Percentiles rank a stretch among this genome's conserved stretches.
These are phyloP conservation scores for Himalopsyche phryganea DNA, from an alignment of 1,140 invertebrate genomes.

Conservation along the genomic window DNA sequence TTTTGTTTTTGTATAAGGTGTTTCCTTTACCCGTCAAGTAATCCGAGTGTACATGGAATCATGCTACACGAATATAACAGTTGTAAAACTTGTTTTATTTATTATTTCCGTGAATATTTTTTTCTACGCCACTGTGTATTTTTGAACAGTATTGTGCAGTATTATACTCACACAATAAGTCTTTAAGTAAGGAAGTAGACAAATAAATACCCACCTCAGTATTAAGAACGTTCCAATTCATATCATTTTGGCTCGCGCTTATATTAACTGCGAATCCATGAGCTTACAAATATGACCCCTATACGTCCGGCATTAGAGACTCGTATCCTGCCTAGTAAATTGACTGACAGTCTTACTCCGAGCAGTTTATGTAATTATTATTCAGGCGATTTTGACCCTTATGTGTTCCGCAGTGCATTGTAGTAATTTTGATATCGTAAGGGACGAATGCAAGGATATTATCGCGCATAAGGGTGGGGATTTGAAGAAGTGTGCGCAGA, in stretches of 20 bases:
- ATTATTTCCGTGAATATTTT: too few species aligned
- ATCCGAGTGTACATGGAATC: too few species aligned
- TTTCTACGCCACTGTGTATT: conserved; percentile 12
- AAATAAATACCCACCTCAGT: conserved; percentile 11
- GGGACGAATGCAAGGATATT: conserved; percentile 15
- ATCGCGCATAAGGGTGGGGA: conserved; percentile 24
- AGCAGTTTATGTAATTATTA: not conserved
- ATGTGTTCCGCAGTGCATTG: too few species aligned
- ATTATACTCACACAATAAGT: conserved; percentile 30
- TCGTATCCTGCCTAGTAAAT: not conserved
- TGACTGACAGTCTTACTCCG: not conserved
- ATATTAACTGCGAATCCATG: not conserved
- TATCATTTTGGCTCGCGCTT: conserved; percentile 15
- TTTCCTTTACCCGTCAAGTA: too few species aligned
- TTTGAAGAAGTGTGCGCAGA: conserved; percentile 25
- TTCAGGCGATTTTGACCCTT: conserved; percentile 8
- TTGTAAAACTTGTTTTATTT: too few species aligned
- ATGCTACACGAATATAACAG: too few species aligned
- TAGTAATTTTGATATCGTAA: not conserved
- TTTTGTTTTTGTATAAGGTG: too few species aligned
- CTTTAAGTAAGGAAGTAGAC: conserved; percentile 23
- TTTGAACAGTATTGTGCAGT: conserved; percentile 22
- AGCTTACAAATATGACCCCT: conserved; percentile 21
- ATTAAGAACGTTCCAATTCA: conserved; percentile 17
- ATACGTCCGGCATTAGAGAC: not conserved